Conservation (phyloP, 1,140 invertebrate genomes). For the Drosophila kanapiae region DNA sequence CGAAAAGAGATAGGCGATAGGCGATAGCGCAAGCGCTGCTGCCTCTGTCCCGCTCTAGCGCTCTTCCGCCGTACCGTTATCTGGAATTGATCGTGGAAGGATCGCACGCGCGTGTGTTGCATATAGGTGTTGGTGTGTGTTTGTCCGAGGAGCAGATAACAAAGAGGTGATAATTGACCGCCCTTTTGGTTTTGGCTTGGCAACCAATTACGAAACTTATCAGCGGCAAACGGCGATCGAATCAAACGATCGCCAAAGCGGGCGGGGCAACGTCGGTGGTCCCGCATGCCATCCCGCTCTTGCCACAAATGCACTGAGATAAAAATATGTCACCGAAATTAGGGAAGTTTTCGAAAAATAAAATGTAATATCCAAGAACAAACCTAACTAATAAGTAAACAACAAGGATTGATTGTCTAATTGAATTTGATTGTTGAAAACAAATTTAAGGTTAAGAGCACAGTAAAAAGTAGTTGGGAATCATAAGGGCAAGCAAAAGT, state of each 20-base stretch:
- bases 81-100: constrained; percentile 53
- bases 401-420: too few relatives aligned
- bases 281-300: constrained; percentile 6
- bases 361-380: too few relatives aligned
- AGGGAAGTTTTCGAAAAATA: too few relatives aligned
- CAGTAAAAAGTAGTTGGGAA: background rate
- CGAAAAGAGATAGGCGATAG: constrained; percentile 9
- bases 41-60: constrained; percentile 24
- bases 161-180: constrained; percentile 81
- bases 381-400: too few relatives aligned
- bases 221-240: constrained; percentile 59
- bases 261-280: constrained; percentile 67
- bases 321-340: background rate
- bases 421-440: too few relatives aligned
- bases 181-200: constrained; percentile 79
- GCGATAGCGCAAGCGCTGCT: constrained; percentile 26
- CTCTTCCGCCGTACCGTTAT: constrained; percentile 30
- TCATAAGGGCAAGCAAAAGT: background rate
- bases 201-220: constrained; percentile 80
- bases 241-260: constrained; percentile 57
- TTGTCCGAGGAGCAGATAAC: constrained; percentile 63
- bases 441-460: too few relatives aligned
- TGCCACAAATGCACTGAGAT: background rate
- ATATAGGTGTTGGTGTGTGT: constrained; percentile 13
- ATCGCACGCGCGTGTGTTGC: constrained; percentile 44